Conservation (phyloP, 2,113 vertebrate species). For the Archilochus colubris region DNA sequence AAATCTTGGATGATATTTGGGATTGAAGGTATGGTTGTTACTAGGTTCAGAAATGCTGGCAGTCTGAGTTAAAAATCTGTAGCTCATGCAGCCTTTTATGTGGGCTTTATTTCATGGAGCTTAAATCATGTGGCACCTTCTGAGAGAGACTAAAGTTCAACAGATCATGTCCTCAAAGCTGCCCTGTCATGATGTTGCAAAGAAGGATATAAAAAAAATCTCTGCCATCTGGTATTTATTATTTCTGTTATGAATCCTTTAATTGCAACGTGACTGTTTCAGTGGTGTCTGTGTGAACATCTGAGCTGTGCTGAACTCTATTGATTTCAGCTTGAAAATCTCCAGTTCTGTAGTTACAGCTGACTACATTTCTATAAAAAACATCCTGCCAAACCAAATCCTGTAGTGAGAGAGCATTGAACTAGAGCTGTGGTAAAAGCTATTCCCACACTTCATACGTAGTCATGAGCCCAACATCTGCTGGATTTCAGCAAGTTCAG, state of each 20-base stretch:
- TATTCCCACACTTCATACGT: not conserved
- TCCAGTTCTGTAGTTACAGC: not conserved
- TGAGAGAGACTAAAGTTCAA: not conserved
- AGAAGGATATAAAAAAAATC: not conserved
- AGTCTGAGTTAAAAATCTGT: not conserved
- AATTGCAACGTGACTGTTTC: not conserved
- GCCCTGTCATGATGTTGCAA: not conserved
- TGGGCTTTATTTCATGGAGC: not conserved
- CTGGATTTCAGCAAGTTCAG: not conserved
- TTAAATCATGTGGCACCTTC: not conserved
- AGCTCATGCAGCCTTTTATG: not conserved
- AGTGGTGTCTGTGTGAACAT: not conserved
- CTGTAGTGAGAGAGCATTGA: not conserved
- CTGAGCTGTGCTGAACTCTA: not conserved
- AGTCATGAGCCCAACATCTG: not conserved
- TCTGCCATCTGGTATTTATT: not conserved
- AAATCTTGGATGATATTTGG: not conserved
- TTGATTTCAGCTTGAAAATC: constrained; percentile 1
- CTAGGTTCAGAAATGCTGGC: not conserved
- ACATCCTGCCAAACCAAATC: not conserved
- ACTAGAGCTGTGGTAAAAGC: not conserved
- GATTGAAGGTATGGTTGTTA: not conserved
- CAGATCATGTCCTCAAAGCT: not conserved
- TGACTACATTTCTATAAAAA: constrained; percentile 42
- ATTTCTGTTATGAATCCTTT: not conserved